Evolutionary conservation across 2,888 invertebrate species (phyloP).

Genomic region (Bhutanitis thaidina): DNA sequence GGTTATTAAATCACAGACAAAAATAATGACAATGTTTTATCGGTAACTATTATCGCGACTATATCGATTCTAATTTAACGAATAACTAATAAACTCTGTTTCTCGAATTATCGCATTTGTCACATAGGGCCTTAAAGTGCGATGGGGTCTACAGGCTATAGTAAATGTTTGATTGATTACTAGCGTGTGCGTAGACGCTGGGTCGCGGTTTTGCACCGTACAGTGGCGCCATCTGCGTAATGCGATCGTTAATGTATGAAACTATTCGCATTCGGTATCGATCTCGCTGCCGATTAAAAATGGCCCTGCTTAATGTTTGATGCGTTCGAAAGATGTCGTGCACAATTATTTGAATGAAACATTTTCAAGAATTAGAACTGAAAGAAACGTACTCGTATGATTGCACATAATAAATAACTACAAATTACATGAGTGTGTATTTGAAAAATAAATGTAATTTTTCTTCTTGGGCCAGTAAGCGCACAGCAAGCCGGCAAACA

Average conservation of each 20-base stretch:
- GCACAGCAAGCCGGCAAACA: no score
- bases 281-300: neutral
- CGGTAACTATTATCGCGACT: conserved; percentile 9
- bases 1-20: neutral
- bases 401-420: no score
- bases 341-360: conserved; percentile 3
- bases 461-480: no score
- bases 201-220: conserved; percentile 20
- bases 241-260: conserved; percentile 25
- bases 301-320: conserved; percentile 3
- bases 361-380: conserved; percentile 1
- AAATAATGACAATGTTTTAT: neutral
- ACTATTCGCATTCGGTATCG: neutral
- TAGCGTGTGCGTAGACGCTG: conserved; percentile 24
- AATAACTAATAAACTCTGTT: neutral
- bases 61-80: conserved; percentile 6
- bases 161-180: conserved; percentile 25
- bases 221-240: conserved; percentile 28
- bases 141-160: conserved; percentile 24
- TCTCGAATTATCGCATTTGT: conserved; percentile 7
- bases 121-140: conserved; percentile 21
- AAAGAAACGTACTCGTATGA: conserved; percentile 6
- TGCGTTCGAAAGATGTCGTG: conserved; percentile 11
- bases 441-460: no score
- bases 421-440: no score